Percentiles rank a stretch among this genome's conserved stretches.
Conservation (phyloP, 2,797 vertebrate genomes). For the Brachyalestes nurse region DNA sequence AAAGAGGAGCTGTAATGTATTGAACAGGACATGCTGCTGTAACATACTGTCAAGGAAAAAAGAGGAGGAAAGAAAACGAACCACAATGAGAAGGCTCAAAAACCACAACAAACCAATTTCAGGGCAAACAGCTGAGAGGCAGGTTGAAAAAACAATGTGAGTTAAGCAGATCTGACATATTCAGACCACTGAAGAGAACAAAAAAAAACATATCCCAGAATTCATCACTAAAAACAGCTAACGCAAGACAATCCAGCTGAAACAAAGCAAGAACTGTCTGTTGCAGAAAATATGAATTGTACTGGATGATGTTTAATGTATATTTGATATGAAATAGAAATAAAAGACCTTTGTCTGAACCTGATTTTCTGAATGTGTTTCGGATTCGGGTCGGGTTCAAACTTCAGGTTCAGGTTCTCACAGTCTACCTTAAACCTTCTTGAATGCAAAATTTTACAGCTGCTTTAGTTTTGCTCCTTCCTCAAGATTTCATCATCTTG, state of each 20-base stretch:
- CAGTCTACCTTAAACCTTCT: no score
- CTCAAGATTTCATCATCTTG: no score
- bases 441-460: no score
- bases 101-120: constrained; percentile 29
- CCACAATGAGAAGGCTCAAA: background rate
- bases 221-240: constrained; percentile 10
- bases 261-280: background rate
- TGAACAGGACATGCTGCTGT: background rate
- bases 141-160: constrained; percentile 30
- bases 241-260: background rate
- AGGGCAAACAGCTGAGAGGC: constrained; percentile 23
- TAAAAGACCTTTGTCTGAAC: no score
- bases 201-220: background rate
- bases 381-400: no score
- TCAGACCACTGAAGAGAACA: constrained; percentile 25
- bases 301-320: no score
- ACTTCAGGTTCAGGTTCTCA: no score
- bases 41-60: background rate
- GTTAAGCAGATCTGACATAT: constrained; percentile 29
- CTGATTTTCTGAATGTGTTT: no score
- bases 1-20: constrained; percentile 26
- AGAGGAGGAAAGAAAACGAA: background rate
- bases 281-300: background rate
- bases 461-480: no score
- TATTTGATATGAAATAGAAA: background rate